These are phyloP conservation scores for Empidonax alnorum DNA, from an alignment of 2,113 vertebrate species.

Conservation along the genomic window DNA sequence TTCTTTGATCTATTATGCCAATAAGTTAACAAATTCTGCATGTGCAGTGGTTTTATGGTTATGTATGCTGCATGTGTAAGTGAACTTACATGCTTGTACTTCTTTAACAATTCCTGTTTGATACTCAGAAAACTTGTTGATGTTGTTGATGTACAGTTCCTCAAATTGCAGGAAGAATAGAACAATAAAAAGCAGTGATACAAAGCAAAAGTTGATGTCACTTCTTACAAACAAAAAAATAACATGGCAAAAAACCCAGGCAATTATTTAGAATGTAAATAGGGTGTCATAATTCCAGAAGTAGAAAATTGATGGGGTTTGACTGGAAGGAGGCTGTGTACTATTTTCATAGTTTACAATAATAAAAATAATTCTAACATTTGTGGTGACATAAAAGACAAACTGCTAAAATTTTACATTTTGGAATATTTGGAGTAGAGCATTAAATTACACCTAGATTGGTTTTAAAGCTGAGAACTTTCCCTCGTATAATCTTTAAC, in stretches of 20 bases:
- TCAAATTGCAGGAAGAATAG: not conserved
- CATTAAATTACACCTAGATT: not conserved
- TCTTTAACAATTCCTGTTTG: not conserved
- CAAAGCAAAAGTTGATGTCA: not conserved
- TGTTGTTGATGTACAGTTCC: not conserved
- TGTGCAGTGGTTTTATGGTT: not conserved
- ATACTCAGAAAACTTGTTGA: not conserved
- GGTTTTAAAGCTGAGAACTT: not conserved
- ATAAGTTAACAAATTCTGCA: not conserved
- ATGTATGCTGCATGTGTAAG: not conserved
- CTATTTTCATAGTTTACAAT: constrained; percentile 27
- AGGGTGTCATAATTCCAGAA: not conserved
- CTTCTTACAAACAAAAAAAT: not conserved
- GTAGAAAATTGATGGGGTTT: constrained; percentile 10
- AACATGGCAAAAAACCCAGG: not conserved
- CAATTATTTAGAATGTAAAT: constrained; percentile 21
- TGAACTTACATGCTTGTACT: not conserved
- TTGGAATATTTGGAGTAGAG: not conserved
- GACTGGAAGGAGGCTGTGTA: not conserved
- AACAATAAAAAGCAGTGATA: not conserved
- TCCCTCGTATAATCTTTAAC: not conserved
- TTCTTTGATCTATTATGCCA: not conserved
- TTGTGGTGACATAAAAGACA: constrained; percentile 11
- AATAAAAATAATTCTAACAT: constrained; percentile 34
- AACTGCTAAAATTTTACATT: not conserved